Evolutionary conservation across 2,797 vertebrate species (phyloP), one percentile per base, ranked within the genome.

Genomic region (Tapera naevia): DNA sequence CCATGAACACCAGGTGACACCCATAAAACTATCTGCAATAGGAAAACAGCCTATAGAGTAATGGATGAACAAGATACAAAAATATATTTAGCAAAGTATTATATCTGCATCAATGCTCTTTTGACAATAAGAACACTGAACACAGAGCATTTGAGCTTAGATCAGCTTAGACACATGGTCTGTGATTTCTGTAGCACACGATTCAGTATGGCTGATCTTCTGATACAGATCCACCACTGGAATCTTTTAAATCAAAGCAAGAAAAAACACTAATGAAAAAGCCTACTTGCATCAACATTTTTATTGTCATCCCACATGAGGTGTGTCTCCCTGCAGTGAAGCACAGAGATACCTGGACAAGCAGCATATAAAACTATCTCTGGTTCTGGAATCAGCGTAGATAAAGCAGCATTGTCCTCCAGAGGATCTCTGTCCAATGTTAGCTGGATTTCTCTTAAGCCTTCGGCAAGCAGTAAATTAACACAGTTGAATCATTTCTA

Each of bases 11-110:
- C 72, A 39, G 74, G 28, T 74, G 43, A 7, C 61, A 84, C 43
- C 35, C 25, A 30, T 41, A 88, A 90, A 75, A 82, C 86, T 58
- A 82, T 64, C 45, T 80, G 79, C 27, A 64, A 39, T 25, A 73
- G 17, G 56, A 88, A 82, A 93, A 78, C 25, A 83, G 32, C 17
- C 50, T 69, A 58, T 75, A 24, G 25, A 91, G 32, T 57, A 90
- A 70, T 37, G 37, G 50, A 65, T 74, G 28, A 88, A 65, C 10
- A 61, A 14, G 33, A 93, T 90, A 74, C 14, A 88, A 45, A 60
- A 79, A 84, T 61, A 61, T 30, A 53, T 93, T 90, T 72, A 45
- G 30, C 8, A 7, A 67, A 64, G 32, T 74, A 53, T 70, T 73
- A 32, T 32, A 64, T 32, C 57, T 78, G 28, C 69, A 78, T 57